Evolutionary conservation across 2,113 vertebrate genomes (phyloP).

Genomic region (Labrus mixtus): DNA sequence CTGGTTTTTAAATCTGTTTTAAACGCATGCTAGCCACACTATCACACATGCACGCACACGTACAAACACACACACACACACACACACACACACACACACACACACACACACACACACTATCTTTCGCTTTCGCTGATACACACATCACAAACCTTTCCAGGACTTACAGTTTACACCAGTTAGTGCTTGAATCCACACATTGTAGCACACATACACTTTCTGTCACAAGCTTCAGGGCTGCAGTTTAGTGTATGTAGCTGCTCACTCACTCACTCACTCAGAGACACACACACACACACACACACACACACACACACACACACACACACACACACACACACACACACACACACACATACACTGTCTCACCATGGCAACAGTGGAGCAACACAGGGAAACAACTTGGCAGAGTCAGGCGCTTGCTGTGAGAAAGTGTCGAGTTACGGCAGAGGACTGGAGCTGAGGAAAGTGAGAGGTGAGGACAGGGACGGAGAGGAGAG

Average conservation of each 20-base stretch:
- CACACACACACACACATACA: conserved; percentile 58
- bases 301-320: conserved; percentile 28
- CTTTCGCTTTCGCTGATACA: not conserved
- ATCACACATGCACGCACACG: conserved; percentile 12
- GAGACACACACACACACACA: conserved; percentile 8
- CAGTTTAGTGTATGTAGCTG: conserved; percentile 63
- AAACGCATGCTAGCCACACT: conserved; percentile 35
- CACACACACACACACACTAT: not conserved
- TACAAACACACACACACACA: conserved; percentile 21
- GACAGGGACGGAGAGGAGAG: conserved; percentile 60
- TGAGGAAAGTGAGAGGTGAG: conserved; percentile 66
- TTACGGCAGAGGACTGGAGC: conserved; percentile 75
- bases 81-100: conserved; percentile 2
- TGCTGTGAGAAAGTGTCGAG: conserved; percentile 83
- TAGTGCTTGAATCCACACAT: conserved; percentile 46
- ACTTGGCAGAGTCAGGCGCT: conserved; percentile 87
- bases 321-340: conserved; percentile 21
- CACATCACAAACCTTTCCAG: conserved; percentile 31
- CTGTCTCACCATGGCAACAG: conserved; percentile 93
- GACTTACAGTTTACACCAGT: conserved; percentile 43
- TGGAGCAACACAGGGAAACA: conserved; percentile 93
- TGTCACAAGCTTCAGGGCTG: conserved; percentile 36
- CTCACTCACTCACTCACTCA: conserved; percentile 26
- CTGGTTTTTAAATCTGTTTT: conserved; percentile 85
- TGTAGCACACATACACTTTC: conserved; percentile 24